Percentiles rank a stretch among this genome's conserved stretches.
Conservation (phyloP, 2,113 vertebrate genomes). For the Diglossa brunneiventris region DNA sequence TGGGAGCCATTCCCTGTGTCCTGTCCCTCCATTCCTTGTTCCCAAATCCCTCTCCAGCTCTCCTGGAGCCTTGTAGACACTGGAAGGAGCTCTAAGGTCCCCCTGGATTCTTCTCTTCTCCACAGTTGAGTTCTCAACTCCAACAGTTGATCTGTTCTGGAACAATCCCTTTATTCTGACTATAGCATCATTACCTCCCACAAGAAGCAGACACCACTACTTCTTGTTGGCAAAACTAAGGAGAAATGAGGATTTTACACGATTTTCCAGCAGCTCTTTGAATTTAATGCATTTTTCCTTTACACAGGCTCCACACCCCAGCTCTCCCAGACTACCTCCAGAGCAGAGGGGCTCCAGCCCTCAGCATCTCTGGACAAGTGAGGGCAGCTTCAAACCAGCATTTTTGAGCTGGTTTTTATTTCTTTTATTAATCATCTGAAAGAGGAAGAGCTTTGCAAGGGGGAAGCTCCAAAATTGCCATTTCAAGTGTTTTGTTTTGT, state of each 20-base stretch:
- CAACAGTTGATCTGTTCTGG: neutral
- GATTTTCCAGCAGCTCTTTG: neutral
- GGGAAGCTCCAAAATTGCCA: neutral
- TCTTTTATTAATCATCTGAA: neutral
- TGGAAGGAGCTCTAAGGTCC: fast-evolving
- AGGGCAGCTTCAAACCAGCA: neutral
- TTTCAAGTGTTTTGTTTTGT: slow-evolving; percentile 38
- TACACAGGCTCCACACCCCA: neutral
- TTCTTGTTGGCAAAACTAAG: neutral
- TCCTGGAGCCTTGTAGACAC: fast-evolving
- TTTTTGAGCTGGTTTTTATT: neutral
- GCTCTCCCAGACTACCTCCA: neutral
- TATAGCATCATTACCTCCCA: neutral
- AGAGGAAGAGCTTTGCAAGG: neutral
- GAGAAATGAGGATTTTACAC: neutral
- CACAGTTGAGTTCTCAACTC: fast-evolving
- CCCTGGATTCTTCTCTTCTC: neutral
- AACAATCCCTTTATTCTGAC: neutral
- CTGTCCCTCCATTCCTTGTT: neutral
- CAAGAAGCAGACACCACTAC: neutral
- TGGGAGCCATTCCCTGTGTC: neutral
- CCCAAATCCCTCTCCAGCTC: neutral
- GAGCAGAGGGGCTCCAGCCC: neutral
- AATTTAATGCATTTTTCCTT: neutral
- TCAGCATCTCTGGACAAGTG: neutral